Base-by-base conservation (phyloP, 2,113 vertebrate species). In the Oceanodroma tethys region DNA sequence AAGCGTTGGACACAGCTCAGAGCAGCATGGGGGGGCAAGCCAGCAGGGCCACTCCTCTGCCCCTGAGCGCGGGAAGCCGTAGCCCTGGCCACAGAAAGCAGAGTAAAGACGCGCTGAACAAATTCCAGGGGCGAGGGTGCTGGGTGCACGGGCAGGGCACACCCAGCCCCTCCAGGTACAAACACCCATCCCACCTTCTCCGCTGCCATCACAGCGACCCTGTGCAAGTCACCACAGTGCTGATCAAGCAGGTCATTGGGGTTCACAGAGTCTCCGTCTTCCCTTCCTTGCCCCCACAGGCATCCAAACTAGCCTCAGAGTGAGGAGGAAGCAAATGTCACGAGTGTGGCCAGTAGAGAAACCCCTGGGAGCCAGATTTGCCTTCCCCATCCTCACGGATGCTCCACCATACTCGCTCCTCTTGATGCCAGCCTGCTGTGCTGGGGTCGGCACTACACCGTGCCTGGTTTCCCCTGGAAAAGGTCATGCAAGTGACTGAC, bases 101-200 rank as follows among this genome's bases (percentile, higher is more conserved):
- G 34, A 67, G 70, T 21, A 56, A 75, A 52, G 47, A 34, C 3
- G 4, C 32, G 36, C 34, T 71, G 72, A 73, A 74, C 20, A 26
- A 53, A 83, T 34, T 55, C n/a, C 47, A 0, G 0, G 6, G 14
- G 29, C 1, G 1, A 52, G 30, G 36, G 14, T 0, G 2, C 38
- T 40, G 66, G 26, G 21, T 34, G 11, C 68, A 16, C 0, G 5
- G 78, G 29, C 34, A 71, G 50, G 22, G 48, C 25, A 84, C 40
- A 50, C 10, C 12, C 47, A 30, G 25, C 17, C 21, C 45, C 42
- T 83, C 30, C 75, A 81, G 27, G 13, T 53, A 85, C 40, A 80
- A 88, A 43, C 32, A 27, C 34, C 26, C 4, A 1, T 40, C 32
- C 40, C 81, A 40, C 26, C 36, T 27, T 42, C 42, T 18, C 62